Percentiles rank a stretch among this genome's conserved stretches.
phyloP scores from a whole-genome alignment of 2,113 vertebrate species.

The Microcebus jonahi region DNA sequence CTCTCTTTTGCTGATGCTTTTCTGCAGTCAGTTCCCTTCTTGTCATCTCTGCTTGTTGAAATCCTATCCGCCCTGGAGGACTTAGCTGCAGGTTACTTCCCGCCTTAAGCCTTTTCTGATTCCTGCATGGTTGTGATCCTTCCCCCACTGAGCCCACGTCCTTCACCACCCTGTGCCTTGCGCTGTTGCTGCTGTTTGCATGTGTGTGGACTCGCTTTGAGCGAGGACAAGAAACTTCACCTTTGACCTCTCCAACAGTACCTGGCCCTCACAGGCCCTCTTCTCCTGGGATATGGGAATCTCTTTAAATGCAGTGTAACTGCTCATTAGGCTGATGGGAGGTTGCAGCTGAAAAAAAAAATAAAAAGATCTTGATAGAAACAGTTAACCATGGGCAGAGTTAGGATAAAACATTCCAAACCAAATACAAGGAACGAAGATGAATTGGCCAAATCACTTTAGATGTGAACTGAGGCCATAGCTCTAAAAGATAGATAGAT shows the following conservation, averaged over 20 bases:
- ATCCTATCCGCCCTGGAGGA: neutral
- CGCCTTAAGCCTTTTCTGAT: neutral
- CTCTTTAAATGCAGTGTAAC: neutral
- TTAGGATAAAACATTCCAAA: neutral
- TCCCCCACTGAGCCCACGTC: neutral
- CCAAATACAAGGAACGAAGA: neutral
- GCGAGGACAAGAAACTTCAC: neutral
- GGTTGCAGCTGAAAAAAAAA: neutral
- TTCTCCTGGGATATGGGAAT: neutral
- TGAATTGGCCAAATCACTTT: neutral
- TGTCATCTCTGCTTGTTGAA: neutral
- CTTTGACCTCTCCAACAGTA: neutral
- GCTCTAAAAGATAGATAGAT: neutral
- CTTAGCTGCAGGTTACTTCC: neutral
- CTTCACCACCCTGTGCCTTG: neutral
- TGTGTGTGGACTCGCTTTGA: neutral
- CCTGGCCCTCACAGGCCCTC: neutral
- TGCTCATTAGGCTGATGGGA: neutral
- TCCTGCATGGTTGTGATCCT: neutral
- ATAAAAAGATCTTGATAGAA: neutral
- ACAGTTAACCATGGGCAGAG: neutral
- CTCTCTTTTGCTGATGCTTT: neutral
- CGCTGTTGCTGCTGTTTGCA: fast-evolving
- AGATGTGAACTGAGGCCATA: neutral
- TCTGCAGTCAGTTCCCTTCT: neutral